Conservation (phyloP, 1,140 invertebrate genomes). For the Phymastichus coffea region DNA sequence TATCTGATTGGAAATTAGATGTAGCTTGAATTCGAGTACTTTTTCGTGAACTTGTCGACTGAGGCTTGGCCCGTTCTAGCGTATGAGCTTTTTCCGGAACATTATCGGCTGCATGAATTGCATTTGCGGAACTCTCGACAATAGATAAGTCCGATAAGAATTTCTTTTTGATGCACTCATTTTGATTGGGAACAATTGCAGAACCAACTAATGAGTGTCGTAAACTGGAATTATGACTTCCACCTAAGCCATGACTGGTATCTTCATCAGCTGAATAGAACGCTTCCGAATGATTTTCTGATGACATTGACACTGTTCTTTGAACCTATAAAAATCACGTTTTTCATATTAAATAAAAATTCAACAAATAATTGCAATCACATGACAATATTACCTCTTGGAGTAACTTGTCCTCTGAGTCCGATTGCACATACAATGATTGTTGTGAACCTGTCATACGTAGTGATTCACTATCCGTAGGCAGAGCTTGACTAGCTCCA, state of each 20-base stretch:
- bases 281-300: constrained; percentile 85
- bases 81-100: constrained; percentile 47
- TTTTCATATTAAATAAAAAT: too few species aligned
- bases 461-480: constrained; percentile 49
- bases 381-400: constrained; percentile 49
- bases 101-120: constrained; percentile 30
- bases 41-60: constrained; percentile 28
- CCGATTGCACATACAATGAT: constrained; percentile 60
- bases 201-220: constrained; percentile 63
- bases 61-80: constrained; percentile 46
- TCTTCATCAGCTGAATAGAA: constrained; percentile 92
- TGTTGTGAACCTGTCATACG: constrained; percentile 64
- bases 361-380: background rate
- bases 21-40: constrained; percentile 37
- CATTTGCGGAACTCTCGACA: constrained; percentile 57
- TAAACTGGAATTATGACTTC: constrained; percentile 63
- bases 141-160: constrained; percentile 58
- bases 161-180: constrained; percentile 58
- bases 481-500: constrained; percentile 35
- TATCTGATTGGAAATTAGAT: constrained; percentile 36
- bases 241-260: constrained; percentile 60
- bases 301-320: constrained; percentile 81
- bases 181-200: constrained; percentile 50
- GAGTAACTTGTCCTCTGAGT: constrained; percentile 58
- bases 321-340: constrained; percentile 60